Evolutionary conservation across 2,113 vertebrate genomes (phyloP).

Genomic region (Agelaius tricolor): DNA sequence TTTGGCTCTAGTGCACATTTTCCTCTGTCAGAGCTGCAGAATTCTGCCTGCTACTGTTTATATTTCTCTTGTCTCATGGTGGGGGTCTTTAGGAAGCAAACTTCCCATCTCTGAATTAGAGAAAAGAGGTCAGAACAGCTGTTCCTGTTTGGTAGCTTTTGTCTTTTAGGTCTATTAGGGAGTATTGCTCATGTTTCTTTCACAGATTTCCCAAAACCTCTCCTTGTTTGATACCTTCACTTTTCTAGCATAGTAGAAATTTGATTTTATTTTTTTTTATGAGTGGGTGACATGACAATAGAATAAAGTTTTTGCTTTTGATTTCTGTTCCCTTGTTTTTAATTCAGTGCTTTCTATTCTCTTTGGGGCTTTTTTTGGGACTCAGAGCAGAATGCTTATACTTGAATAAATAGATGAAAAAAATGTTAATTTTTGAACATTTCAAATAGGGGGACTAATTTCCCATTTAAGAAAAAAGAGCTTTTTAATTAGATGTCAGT

Average conservation of each 20-base stretch:
- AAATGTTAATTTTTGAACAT: background rate
- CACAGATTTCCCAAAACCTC: background rate
- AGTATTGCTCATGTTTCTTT: background rate
- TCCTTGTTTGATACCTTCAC: background rate
- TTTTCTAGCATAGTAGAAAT: background rate
- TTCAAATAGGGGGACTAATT: background rate
- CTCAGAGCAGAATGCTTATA: background rate
- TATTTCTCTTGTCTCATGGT: background rate
- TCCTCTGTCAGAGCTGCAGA: background rate
- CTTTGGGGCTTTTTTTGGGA: rapidly evolving
- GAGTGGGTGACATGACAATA: background rate
- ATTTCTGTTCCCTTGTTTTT: background rate
- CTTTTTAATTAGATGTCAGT: background rate
- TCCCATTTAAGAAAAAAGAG: background rate
- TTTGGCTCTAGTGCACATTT: background rate
- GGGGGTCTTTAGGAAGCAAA: background rate
- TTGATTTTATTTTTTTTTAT: background rate
- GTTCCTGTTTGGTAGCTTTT: background rate
- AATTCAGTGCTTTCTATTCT: background rate
- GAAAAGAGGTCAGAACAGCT: background rate
- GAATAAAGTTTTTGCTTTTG: background rate
- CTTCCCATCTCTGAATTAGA: background rate
- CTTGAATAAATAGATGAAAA: background rate
- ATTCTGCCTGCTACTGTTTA: background rate
- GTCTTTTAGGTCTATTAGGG: background rate